Conservation (phyloP, 2,113 vertebrate species). For the Eudyptes chrysolophus region DNA sequence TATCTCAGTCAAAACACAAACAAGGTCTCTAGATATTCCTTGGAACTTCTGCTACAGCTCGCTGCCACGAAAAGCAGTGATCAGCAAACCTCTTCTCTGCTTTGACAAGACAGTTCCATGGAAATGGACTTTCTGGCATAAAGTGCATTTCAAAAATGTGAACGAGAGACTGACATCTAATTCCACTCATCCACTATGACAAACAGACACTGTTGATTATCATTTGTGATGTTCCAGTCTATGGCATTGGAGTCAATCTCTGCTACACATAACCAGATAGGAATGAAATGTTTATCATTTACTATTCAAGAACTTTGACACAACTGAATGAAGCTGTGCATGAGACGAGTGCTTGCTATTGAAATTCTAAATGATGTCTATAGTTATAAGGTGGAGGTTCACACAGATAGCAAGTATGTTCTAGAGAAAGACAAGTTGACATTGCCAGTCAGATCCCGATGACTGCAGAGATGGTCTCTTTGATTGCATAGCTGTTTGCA, state of each 20-base stretch:
- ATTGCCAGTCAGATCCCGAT: background rate
- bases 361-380: background rate
- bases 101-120: background rate
- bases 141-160: background rate
- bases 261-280: background rate
- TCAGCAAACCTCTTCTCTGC: background rate
- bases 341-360: background rate
- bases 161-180: background rate
- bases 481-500: background rate
- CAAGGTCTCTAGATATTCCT: background rate
- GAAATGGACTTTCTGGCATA: background rate
- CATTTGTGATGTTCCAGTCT: background rate
- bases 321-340: background rate
- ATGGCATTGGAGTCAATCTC: background rate
- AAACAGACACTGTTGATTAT: background rate
- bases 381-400: background rate
- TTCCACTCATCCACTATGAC: background rate
- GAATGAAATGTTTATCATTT: background rate
- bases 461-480: background rate
- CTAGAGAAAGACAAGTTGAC: background rate
- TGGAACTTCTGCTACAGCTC: background rate
- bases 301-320: background rate
- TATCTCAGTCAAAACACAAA: background rate
- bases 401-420: background rate
- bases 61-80: background rate